Percentiles rank a stretch among this genome's conserved stretches.
These are phyloP conservation scores for Dicranocentrus wangi DNA, from an alignment of 2,888 invertebrate genomes.

Conservation along the genomic window DNA sequence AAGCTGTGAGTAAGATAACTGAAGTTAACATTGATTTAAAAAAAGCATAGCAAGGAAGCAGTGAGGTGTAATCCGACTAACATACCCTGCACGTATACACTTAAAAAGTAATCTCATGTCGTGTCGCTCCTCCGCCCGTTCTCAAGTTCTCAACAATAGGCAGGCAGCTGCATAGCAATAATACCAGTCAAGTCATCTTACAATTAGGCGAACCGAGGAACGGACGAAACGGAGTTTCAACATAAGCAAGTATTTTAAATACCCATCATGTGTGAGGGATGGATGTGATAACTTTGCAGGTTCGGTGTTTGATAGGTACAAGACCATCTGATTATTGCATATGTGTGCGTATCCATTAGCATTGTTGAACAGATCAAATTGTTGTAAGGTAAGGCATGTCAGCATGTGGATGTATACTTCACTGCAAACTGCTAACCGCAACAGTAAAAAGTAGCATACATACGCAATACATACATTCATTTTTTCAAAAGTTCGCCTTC, in stretches of 20 bases:
- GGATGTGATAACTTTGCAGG: no score
- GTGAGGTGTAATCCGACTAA: neutral
- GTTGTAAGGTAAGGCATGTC: neutral
- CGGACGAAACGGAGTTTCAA: neutral
- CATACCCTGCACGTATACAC: neutral
- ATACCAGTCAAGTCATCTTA: conserved; percentile 14
- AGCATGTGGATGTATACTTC: neutral
- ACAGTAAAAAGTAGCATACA: neutral
- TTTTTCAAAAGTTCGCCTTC: conserved; percentile 21
- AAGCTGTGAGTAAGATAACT: neutral
- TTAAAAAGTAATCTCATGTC: conserved; percentile 9
- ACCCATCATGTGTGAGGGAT: no score
- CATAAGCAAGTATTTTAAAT: neutral
- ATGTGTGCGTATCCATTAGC: neutral
- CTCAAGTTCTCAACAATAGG: conserved; percentile 8
- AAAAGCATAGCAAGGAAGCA: neutral
- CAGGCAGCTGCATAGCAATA: conserved; percentile 1
- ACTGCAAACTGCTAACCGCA: neutral
- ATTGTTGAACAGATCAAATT: conserved; percentile 6
- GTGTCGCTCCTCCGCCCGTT: neutral
- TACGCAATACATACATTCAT: conserved; percentile 9
- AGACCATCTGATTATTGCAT: conserved; percentile 4
- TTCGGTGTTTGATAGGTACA: no score
- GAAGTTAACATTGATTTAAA: conserved; percentile 3
- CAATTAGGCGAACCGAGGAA: neutral